Conservation (phyloP, 2,113 vertebrate genomes). For the Pelvicachromis taeniatus region DNA sequence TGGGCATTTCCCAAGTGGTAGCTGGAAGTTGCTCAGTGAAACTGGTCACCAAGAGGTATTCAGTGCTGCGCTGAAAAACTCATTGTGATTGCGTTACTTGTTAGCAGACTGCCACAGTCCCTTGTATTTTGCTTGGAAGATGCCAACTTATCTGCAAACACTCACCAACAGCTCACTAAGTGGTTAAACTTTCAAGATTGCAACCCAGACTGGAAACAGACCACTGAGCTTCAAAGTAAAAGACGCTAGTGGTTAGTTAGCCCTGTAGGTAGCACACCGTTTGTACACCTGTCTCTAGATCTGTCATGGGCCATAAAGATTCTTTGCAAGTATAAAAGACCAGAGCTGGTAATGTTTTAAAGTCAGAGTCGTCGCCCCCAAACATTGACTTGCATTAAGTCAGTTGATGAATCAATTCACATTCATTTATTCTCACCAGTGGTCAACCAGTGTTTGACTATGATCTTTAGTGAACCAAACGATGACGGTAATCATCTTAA, state of each 20-base stretch:
- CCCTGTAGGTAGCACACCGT: not conserved
- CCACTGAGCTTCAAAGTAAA: not conserved
- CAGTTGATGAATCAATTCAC: too few species aligned
- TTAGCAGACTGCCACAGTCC: not conserved
- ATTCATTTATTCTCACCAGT: not conserved
- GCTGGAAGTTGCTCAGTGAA: not conserved
- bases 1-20: not conserved
- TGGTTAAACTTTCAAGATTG: not conserved
- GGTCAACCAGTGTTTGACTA: not conserved
- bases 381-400: not conserved
- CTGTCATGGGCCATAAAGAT: not conserved
- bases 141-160: not conserved
- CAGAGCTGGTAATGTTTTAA: not conserved
- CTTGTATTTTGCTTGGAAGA: not conserved
- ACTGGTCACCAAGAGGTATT: not conserved
- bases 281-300: not conserved
- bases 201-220: not conserved
- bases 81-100: not conserved
- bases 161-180: not conserved
- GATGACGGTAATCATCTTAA: not conserved
- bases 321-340: not conserved
- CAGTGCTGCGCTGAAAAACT: not conserved
- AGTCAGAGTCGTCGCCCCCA: not conserved
- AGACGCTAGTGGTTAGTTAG: not conserved
- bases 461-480: not conserved